Evolutionary conservation across 2,797 vertebrate species (phyloP).

Genomic region (Clarias platycephalus): DNA sequence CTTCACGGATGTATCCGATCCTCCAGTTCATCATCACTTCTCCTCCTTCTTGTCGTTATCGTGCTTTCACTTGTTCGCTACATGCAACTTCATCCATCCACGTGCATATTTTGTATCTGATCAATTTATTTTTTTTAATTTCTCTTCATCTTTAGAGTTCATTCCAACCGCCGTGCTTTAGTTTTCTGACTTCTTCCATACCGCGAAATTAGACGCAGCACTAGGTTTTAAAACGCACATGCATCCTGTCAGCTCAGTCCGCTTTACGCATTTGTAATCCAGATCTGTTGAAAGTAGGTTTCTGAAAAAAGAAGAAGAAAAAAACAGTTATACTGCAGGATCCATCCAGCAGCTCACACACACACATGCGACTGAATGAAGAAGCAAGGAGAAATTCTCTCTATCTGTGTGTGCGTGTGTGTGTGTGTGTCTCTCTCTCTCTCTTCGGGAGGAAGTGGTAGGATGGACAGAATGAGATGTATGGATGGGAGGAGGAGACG

Average conservation of each 20-base stretch:
- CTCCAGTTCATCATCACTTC: slow-evolving; percentile 63
- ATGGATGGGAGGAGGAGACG: slow-evolving; percentile 25
- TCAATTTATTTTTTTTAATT: background rate
- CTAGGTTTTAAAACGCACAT: background rate
- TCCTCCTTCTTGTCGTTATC: slow-evolving; percentile 47
- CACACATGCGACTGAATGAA: slow-evolving; percentile 20
- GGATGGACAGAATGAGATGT: slow-evolving; percentile 16
- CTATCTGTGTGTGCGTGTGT: background rate
- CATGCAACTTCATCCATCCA: slow-evolving; percentile 59
- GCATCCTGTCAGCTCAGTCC: background rate
- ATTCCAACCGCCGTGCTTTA: background rate
- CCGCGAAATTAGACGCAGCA: background rate
- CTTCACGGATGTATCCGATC: slow-evolving; percentile 62
- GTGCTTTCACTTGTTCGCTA: slow-evolving; percentile 54
- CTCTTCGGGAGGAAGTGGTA: slow-evolving; percentile 8
- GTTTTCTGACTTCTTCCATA: slow-evolving; percentile 22
- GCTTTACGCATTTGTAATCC: slow-evolving; percentile 5
- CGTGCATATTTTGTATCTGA: background rate
- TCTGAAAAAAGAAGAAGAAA: background rate
- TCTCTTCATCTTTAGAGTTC: background rate
- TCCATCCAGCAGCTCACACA: background rate
- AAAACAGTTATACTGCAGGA: slow-evolving; percentile 2
- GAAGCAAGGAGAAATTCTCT: background rate
- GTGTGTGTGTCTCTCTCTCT: background rate
- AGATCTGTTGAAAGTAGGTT: background rate